Evolutionary conservation across 2,888 invertebrate genomes (phyloP).

Genomic region (Papilio protenor): DNA sequence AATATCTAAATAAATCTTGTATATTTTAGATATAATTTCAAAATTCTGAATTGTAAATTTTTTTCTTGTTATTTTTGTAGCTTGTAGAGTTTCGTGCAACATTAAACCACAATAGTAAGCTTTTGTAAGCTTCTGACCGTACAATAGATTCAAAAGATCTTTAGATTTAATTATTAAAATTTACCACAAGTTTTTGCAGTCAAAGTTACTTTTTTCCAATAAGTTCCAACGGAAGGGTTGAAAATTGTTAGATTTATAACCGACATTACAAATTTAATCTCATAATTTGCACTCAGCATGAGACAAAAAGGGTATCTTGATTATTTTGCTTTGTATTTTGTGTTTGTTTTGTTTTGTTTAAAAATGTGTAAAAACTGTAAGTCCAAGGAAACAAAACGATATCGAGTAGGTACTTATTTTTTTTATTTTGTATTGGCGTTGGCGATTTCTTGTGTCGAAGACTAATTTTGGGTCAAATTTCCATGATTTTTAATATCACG

Average conservation of each 20-base stretch:
- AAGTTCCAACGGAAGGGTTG: background rate
- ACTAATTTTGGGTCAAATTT: background rate
- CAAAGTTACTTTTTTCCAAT: background rate
- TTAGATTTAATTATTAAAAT: background rate
- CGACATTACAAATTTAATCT: slow-evolving; percentile 48
- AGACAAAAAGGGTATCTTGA: slow-evolving; percentile 62
- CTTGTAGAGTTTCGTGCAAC: background rate
- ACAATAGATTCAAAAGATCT: background rate
- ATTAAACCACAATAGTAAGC: background rate
- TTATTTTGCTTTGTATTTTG: slow-evolving; percentile 47
- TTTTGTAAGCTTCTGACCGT: background rate
- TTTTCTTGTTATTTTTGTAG: background rate
- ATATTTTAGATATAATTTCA: background rate
- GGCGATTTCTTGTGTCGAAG: background rate
- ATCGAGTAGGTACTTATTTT: background rate
- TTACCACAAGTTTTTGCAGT: background rate
- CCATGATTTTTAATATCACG: background rate
- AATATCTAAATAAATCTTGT: background rate
- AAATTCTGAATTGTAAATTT: background rate
- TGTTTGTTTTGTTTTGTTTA: background rate
- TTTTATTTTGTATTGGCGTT: background rate
- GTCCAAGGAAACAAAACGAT: background rate
- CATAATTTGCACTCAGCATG: slow-evolving; percentile 64
- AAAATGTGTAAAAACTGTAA: background rate
- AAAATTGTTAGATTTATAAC: slow-evolving; percentile 43